Percentiles rank a stretch among this genome's conserved stretches.
phyloP scores from a whole-genome alignment of 2,797 vertebrate species.

The Toxotes lorentzi region DNA sequence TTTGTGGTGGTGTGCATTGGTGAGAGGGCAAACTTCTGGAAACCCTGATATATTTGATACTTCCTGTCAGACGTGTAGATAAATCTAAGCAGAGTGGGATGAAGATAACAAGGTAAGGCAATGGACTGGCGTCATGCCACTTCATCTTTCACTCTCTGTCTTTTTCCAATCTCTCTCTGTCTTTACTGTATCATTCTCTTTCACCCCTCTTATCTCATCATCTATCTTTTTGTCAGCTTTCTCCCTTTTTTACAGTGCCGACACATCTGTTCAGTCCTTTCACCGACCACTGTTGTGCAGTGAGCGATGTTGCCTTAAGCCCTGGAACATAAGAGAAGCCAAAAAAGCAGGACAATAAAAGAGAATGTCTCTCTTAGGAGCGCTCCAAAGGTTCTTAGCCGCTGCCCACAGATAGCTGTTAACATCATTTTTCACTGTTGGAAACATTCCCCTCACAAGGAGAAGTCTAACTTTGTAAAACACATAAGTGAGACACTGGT shows the following conservation, averaged over 20 bases:
- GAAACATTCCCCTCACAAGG: slow-evolving; percentile 46
- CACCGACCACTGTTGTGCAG: slow-evolving; percentile 46
- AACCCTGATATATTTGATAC: slow-evolving; percentile 42
- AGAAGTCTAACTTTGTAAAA: slow-evolving; percentile 64
- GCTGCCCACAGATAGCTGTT: slow-evolving; percentile 67
- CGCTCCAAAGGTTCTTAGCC: slow-evolving; percentile 61
- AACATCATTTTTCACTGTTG: slow-evolving; percentile 68
- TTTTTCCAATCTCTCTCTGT: slow-evolving; percentile 58
- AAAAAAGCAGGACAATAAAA: slow-evolving; percentile 75
- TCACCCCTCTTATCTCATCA: slow-evolving; percentile 64
- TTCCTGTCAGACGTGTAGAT: slow-evolving; percentile 56
- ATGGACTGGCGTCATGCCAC: slow-evolving; percentile 55
- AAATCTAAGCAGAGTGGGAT: slow-evolving; percentile 62
- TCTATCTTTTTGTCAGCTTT: slow-evolving; percentile 77
- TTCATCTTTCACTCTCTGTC: slow-evolving; percentile 62
- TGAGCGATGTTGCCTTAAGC: slow-evolving; percentile 69
- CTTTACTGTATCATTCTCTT: slow-evolving; percentile 69
- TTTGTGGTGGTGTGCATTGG: slow-evolving; percentile 2
- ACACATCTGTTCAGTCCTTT: slow-evolving; percentile 63
- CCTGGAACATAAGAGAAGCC: slow-evolving; percentile 57
- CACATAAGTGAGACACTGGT: slow-evolving; percentile 47
- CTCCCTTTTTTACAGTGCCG: slow-evolving; percentile 47
- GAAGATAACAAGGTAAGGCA: slow-evolving; percentile 69
- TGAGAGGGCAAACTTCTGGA: slow-evolving; percentile 33
- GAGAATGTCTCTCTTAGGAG: slow-evolving; percentile 61